Conservation (phyloP, 2,113 vertebrate genomes). For the Pholis gunnellus region DNA sequence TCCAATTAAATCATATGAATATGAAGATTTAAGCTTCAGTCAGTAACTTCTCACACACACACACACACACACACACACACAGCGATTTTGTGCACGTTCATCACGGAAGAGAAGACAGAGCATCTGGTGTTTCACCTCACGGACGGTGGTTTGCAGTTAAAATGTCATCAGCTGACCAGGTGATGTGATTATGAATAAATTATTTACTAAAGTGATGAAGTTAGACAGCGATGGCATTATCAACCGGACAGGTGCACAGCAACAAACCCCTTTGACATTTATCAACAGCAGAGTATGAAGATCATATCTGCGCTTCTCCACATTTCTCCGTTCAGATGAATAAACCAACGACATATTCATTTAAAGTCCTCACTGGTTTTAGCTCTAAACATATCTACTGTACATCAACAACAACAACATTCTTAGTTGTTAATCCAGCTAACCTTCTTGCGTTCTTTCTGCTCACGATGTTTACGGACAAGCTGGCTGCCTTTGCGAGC, state of each 20-base stretch:
- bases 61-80: neutral
- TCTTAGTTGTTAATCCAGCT: neutral
- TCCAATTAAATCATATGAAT: neutral
- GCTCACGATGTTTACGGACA: slow-evolving; percentile 97
- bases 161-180: slow-evolving; percentile 27
- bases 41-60: neutral
- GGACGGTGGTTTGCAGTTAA: neutral
- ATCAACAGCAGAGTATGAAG: slow-evolving; percentile 11
- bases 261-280: slow-evolving; percentile 21
- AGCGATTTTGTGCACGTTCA: neutral
- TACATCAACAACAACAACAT: neutral
- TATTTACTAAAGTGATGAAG: slow-evolving; percentile 12
- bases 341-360: neutral
- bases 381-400: neutral
- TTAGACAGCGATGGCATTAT: slow-evolving; percentile 10
- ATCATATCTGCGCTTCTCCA: neutral
- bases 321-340: slow-evolving; percentile 1
- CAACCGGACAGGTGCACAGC: neutral
- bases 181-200: slow-evolving; percentile 26
- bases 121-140: slow-evolving; percentile 9
- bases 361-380: neutral
- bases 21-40: neutral
- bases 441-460: slow-evolving; percentile 98
- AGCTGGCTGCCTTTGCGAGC: slow-evolving; percentile 98
- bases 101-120: neutral